phyloP scores from a whole-genome alignment of 2,797 vertebrate species.

The Lemur catta region DNA sequence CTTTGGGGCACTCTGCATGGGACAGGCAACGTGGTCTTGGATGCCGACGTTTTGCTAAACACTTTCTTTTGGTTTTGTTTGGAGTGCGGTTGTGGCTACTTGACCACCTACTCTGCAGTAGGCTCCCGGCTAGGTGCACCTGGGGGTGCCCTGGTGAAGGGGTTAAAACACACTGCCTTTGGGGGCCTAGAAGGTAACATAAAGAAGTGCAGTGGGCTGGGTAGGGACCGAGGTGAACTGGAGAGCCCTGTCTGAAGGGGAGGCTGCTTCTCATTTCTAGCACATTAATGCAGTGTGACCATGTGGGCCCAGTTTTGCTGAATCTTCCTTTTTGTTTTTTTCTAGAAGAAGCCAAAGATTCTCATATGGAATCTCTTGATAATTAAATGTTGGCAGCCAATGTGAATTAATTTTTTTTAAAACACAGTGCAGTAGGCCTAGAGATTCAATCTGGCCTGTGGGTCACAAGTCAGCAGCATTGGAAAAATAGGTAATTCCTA shows the following conservation, averaged over 20 bases:
- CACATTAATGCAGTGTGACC: background rate
- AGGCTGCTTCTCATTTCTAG: background rate
- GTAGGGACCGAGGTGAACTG: background rate
- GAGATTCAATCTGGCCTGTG: constrained; percentile 16
- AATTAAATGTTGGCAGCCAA: constrained; percentile 48
- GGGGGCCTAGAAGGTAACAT: background rate
- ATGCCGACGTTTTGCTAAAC: background rate
- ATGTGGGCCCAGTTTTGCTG: background rate
- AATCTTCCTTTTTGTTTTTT: background rate
- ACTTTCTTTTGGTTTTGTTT: background rate
- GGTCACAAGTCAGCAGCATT: background rate
- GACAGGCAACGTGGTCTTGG: background rate
- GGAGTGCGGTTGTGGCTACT: background rate
- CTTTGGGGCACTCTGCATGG: background rate
- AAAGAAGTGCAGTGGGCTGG: background rate
- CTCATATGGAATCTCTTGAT: constrained; percentile 28
- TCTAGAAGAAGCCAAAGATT: background rate
- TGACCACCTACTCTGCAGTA: too few relatives aligned
- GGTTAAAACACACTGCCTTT: background rate
- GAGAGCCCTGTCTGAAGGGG: background rate
- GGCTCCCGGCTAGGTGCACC: background rate
- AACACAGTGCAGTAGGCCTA: background rate
- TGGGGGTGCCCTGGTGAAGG: background rate
- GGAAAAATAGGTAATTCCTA: background rate
- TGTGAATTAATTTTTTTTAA: constrained; percentile 56